A percentile compares a stretch with the other conserved stretches of the same genome.
phyloP scores from a whole-genome alignment of 2,113 vertebrate genomes.

The Heloderma charlesbogerti region DNA sequence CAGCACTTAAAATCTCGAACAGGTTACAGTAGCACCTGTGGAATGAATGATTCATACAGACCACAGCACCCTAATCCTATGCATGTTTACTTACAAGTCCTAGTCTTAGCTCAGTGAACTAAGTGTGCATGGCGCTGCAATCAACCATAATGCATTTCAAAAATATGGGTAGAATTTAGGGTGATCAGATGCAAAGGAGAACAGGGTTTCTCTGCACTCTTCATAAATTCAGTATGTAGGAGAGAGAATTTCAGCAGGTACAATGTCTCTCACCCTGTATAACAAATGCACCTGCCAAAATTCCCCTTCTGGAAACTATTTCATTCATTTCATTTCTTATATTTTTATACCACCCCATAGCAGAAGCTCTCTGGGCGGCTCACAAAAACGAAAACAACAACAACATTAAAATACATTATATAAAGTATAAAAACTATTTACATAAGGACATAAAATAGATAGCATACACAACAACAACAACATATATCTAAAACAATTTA shows the following conservation, averaged over 20 bases:
- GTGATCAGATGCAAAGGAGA: not conserved
- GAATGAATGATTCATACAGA: not conserved
- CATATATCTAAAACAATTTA: no score
- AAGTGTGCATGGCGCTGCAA: not conserved
- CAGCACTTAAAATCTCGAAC: not conserved
- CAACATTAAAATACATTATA: no score
- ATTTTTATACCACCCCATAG: no score
- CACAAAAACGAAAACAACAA: no score
- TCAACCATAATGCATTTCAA: not conserved
- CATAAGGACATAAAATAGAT: no score
- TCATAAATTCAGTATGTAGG: not conserved
- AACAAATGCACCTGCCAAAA: not conserved
- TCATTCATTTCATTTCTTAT: no score
- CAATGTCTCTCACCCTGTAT: not conserved
- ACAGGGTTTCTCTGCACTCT: not conserved
- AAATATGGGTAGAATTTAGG: not conserved
- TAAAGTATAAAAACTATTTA: no score
- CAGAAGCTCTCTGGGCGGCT: no score
- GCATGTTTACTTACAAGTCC: not conserved
- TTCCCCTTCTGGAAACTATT: not conserved
- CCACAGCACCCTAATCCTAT: not conserved
- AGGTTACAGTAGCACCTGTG: not conserved
- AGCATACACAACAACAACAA: no score
- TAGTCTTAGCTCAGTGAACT: not conserved
- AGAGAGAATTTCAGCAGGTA: not conserved